A percentile compares a stretch with the other conserved stretches of the same genome.
phyloP scores from a whole-genome alignment of 2,888 invertebrate species.

The Oscheius myriophilus region DNA sequence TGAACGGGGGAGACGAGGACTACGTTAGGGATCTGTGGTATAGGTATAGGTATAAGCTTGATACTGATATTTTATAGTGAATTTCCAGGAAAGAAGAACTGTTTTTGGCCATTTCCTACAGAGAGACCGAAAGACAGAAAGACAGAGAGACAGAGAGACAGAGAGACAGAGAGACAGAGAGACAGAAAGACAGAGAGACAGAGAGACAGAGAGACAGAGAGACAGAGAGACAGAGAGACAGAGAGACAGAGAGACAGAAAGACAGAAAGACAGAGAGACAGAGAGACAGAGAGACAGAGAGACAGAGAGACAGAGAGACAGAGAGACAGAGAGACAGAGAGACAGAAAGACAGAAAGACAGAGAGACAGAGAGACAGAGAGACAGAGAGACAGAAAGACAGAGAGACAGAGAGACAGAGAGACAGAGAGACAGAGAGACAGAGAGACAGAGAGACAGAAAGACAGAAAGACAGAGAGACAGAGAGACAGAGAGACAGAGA shows the following conservation, averaged over 20 bases:
- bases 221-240: slow-evolving; percentile 10
- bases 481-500: slow-evolving; percentile 12
- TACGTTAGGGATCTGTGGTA: not conserved
- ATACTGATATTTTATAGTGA: too few relatives aligned
- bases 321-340: slow-evolving; percentile 5
- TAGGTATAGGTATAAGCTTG: too few relatives aligned
- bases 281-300: slow-evolving; percentile 31
- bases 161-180: not conserved
- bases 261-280: slow-evolving; percentile 4
- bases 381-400: slow-evolving; percentile 29
- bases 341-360: not conserved
- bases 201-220: slow-evolving; percentile 21
- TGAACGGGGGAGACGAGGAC: not conserved
- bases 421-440: slow-evolving; percentile 18
- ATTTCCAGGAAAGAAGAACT: too few relatives aligned
- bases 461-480: slow-evolving; percentile 3
- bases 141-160: not conserved
- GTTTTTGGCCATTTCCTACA: too few relatives aligned
- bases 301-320: slow-evolving; percentile 21
- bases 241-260: slow-evolving; percentile 20
- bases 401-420: slow-evolving; percentile 1
- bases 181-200: not conserved
- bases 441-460: slow-evolving; percentile 28
- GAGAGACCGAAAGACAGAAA: not conserved
- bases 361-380: slow-evolving; percentile 14